Percentiles rank a stretch among this genome's conserved stretches.
Evolutionary conservation across 2,113 vertebrate genomes (phyloP).

Genomic region (Gymnocephalus cernua): DNA sequence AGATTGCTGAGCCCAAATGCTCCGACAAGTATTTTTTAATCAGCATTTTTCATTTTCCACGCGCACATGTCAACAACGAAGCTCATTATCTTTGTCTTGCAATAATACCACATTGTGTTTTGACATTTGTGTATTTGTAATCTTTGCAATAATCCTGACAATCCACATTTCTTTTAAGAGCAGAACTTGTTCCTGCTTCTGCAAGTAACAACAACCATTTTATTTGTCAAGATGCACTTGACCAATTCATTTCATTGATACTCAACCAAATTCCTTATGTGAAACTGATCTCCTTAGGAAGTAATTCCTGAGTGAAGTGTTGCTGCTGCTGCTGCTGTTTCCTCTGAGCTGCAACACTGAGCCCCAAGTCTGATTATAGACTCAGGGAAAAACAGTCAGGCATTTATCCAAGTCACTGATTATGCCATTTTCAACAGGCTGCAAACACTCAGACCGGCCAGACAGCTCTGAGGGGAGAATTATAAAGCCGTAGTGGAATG

Average conservation of each 20-base stretch:
- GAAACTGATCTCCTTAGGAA: conserved; percentile 54
- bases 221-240: conserved; percentile 32
- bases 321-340: conserved; percentile 51
- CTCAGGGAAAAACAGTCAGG: conserved; percentile 77
- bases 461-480: conserved; percentile 82
- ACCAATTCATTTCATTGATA: conserved; percentile 34
- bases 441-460: conserved; percentile 76
- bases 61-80: not conserved
- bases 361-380: conserved; percentile 83
- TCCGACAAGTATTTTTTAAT: not conserved
- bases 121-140: not conserved
- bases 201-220: not conserved
- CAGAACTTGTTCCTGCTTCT: not conserved
- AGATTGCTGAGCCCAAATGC: not conserved
- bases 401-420: conserved; percentile 88
- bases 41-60: not conserved
- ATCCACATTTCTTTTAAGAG: not conserved
- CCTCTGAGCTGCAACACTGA: conserved; percentile 67
- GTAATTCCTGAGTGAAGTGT: conserved; percentile 73
- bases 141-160: not conserved
- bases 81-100: not conserved
- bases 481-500: conserved; percentile 82
- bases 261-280: conserved; percentile 57
- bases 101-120: not conserved
- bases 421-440: conserved; percentile 86